Evolutionary conservation across 2,888 invertebrate genomes (phyloP), one percentile per base, ranked within the genome.

Genomic region (Diarsia mendica): DNA sequence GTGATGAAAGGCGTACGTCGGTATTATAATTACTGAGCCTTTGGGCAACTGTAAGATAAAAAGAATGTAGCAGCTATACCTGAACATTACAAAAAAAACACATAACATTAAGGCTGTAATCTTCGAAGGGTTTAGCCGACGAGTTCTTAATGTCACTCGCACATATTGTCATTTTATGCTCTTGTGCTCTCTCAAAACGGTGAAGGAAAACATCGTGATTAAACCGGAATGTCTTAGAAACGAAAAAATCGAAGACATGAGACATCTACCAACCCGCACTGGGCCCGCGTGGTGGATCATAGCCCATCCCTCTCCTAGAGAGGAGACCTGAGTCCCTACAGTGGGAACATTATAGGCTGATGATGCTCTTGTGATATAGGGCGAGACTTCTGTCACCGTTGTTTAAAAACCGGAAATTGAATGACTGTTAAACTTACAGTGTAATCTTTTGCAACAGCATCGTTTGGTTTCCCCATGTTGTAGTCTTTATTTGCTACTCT

Each of bases 401-500:
- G 11, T 61, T 61, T 61, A 2, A 58, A 55, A 58, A 48, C 11
- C 23, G 20, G 5, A 23, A 15, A 39, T 20, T 11, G 3, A 63
- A 44, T 64, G 0, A 11, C 39, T 6, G 48, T 58, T n/a, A 33
- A 33, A 90, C 55, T 13, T 39, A 66, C 77, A 44, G 58, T 65
- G 28, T 18, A 55, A 49, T 75, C 55, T 28, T 63, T 44, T 8
- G n/a, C 63, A 3, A 46, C 44, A 9, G 44, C 1, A 44, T 44
- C 63, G 67, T 93, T 94, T 4, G 93, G 90, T 85, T 88, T 94
- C 0, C 95, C 95, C 44, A 92, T 66, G 84, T 94, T 96, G 75
- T 97, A 97, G 48, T 96, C 94, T 85, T 96, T 97, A 4, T 91
- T 87, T 81, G 97, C 97, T 0, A 91, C 23, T 39, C 97, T 94